Conservation (phyloP, 2,888 invertebrate species). For the Zonitis immaculata region DNA sequence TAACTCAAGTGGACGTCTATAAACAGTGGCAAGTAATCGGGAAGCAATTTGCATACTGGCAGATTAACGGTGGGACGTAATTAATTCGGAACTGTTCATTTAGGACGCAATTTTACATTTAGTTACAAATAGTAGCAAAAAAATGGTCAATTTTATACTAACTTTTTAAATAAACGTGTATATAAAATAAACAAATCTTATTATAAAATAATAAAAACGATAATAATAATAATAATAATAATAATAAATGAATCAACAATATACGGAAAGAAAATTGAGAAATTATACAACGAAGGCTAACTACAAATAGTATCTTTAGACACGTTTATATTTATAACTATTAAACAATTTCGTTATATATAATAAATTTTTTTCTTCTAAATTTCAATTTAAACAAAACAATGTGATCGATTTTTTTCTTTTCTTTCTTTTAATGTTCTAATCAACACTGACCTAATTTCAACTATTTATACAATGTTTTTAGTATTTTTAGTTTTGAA, state of each 20-base stretch:
- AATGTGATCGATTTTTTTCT: not conserved
- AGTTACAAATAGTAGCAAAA: not conserved
- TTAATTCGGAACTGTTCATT: too few species aligned
- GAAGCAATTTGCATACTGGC: too few species aligned
- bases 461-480: not conserved
- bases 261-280: not conserved
- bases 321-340: not conserved
- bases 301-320: not conserved
- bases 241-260: not conserved
- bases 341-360: too few species aligned
- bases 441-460: not conserved
- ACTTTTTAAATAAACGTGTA: conserved; percentile 8
- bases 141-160: conserved; percentile 9
- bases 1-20: too few species aligned
- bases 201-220: not conserved
- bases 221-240: too few species aligned
- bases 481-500: not conserved
- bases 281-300: not conserved
- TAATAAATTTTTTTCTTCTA: not conserved
- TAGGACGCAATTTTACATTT: too few species aligned
- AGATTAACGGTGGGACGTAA: too few species aligned
- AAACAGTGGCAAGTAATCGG: too few species aligned
- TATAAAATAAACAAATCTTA: conserved; percentile 5
- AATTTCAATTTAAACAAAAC: not conserved
- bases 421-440: not conserved